A percentile compares a stretch with the other conserved stretches of the same genome.
phyloP scores from a whole-genome alignment of 2,113 vertebrate species.

The Rhinogobius similis region DNA sequence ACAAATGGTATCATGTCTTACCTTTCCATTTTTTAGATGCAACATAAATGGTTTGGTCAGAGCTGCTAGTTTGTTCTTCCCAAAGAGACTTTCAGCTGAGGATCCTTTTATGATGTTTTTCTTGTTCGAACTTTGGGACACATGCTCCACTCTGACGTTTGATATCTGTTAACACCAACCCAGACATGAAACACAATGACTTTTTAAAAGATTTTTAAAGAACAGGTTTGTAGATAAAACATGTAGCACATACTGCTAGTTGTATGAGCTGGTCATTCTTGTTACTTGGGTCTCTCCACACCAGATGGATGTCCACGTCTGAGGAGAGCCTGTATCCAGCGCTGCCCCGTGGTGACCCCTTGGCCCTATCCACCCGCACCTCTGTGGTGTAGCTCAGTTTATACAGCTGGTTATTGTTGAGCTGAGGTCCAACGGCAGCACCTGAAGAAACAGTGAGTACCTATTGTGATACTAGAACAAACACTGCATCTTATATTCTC shows the following conservation, averaged over 20 bases:
- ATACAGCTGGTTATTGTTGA: conserved; percentile 90
- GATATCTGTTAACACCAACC: conserved; percentile 78
- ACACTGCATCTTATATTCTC: background rate
- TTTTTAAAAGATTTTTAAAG: no score
- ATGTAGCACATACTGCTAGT: conserved; percentile 75
- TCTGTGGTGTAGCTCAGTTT: conserved; percentile 88
- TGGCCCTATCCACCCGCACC: conserved; percentile 81
- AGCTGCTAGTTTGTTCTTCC: conserved; percentile 78
- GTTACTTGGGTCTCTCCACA: conserved; percentile 89
- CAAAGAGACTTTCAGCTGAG: conserved; percentile 77
- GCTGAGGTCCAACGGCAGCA: conserved; percentile 84
- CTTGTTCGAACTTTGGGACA: conserved; percentile 71
- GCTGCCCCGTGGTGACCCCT: conserved; percentile 76
- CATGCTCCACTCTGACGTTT: conserved; percentile 83
- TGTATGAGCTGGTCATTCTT: conserved; percentile 90
- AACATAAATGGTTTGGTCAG: conserved; percentile 86
- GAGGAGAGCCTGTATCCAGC: conserved; percentile 86
- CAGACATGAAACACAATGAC: background rate
- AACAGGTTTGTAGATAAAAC: background rate
- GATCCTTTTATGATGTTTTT: conserved; percentile 86
- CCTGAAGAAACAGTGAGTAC: conserved; percentile 77
- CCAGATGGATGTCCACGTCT: conserved; percentile 81
- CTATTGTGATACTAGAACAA: background rate
- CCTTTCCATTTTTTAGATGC: conserved; percentile 89
- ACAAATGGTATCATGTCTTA: conserved; percentile 59